Conservation (phyloP, 2,888 invertebrate species). For the Lasius platythorax region DNA sequence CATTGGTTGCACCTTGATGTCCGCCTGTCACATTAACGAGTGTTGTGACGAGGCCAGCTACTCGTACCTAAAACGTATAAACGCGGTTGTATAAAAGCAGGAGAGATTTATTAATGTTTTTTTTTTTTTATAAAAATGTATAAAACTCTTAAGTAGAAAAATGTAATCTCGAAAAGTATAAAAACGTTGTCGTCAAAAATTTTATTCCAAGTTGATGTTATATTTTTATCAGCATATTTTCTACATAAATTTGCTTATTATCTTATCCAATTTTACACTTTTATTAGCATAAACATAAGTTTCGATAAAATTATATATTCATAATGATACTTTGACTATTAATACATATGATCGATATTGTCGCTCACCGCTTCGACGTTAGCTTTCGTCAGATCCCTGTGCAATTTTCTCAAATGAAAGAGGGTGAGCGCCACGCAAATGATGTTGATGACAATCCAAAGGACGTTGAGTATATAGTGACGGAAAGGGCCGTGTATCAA, state of each 20-base stretch:
- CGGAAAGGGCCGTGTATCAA: constrained; percentile 95
- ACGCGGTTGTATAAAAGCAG: not conserved
- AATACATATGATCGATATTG: not conserved
- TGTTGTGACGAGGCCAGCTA: constrained; percentile 93
- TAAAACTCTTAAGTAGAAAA: constrained; percentile 5
- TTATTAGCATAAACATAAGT: not conserved
- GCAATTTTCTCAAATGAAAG: constrained; percentile 93
- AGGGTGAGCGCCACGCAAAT: constrained; percentile 94
- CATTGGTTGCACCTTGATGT: constrained; percentile 84
- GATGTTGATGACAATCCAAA: constrained; percentile 95
- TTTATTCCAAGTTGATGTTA: not conserved
- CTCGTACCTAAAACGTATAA: constrained; percentile 87
- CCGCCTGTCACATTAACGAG: constrained; percentile 93
- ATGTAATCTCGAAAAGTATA: not conserved
- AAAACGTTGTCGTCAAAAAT: not conserved
- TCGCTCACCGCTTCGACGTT: constrained; percentile 91
- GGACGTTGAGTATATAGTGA: constrained; percentile 95
- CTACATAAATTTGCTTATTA: not conserved
- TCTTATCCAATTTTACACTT: not conserved
- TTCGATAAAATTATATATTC: not conserved
- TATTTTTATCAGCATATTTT: not conserved
- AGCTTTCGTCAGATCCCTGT: constrained; percentile 93
- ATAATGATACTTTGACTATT: not conserved
- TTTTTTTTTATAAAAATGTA: not conserved
- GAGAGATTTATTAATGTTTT: not conserved